Evolutionary conservation across 2,888 invertebrate genomes (phyloP).

Genomic region (Tiliacea citrago): DNA sequence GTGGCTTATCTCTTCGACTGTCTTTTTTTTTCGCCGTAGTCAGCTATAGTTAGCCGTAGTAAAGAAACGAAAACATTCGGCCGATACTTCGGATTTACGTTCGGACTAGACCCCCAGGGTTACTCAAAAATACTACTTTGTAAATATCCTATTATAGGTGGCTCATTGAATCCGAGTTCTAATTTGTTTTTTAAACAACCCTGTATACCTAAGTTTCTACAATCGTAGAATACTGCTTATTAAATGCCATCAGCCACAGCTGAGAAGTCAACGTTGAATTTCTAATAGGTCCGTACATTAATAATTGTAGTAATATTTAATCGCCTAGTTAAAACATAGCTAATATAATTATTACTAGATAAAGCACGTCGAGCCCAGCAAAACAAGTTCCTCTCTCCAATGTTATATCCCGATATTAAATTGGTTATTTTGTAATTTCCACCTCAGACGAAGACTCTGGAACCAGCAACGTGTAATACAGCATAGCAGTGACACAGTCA

Average conservation of each 20-base stretch:
- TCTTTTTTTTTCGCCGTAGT: too few species aligned
- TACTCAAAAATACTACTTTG: background rate
- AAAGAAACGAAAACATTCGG: too few species aligned
- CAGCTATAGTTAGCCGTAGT: too few species aligned
- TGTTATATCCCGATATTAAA: background rate
- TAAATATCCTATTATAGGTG: background rate
- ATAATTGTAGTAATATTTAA: background rate
- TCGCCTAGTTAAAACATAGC: background rate
- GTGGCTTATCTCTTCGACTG: too few species aligned
- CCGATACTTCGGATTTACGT: too few species aligned
- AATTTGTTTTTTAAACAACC: background rate
- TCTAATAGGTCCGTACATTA: background rate
- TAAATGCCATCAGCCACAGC: background rate
- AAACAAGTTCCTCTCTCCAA: background rate
- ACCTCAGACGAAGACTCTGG: too few species aligned
- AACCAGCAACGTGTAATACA: too few species aligned
- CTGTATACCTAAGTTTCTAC: background rate
- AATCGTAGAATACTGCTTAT: background rate
- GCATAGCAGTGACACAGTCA: too few species aligned
- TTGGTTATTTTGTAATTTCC: constrained; percentile 5
- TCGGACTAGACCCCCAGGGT: too few species aligned
- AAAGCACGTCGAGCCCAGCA: background rate
- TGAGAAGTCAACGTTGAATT: background rate
- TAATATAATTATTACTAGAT: background rate
- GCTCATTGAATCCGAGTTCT: background rate